Percentiles rank a stretch among this genome's conserved stretches.
Evolutionary conservation across 2,113 vertebrate genomes (phyloP).

Genomic region (Percina caprodes): DNA sequence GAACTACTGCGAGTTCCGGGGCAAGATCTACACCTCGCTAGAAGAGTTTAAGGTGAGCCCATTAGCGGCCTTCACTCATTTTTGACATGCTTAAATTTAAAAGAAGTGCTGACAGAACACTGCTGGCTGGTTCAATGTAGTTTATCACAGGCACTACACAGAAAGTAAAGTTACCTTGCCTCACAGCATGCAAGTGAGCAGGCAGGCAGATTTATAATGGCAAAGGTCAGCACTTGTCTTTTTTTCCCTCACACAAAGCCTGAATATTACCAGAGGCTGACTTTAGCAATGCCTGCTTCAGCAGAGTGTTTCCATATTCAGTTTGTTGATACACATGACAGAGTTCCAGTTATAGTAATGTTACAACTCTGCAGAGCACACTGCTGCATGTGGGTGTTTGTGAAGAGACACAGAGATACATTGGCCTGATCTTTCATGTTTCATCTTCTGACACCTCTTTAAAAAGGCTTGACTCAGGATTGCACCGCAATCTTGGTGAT

Average conservation of each 20-base stretch:
- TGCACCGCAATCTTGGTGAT: conserved; percentile 21
- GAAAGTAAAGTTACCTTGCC: conserved; percentile 50
- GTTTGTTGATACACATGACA: conserved; percentile 46
- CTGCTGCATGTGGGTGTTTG: conserved; percentile 48
- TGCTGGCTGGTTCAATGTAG: conserved; percentile 47
- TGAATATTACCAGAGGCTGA: conserved; percentile 57
- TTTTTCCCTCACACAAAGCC: conserved; percentile 58
- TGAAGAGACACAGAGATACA: conserved; percentile 26
- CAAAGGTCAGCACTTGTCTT: conserved; percentile 79
- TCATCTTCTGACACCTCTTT: conserved; percentile 50
- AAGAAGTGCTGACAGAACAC: conserved; percentile 70
- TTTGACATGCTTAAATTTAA: conserved; percentile 54
- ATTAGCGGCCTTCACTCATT: conserved; percentile 58
- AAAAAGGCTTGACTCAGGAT: conserved; percentile 37
- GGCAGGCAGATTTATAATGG: conserved; percentile 77
- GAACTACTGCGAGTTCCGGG: conserved; percentile 97
- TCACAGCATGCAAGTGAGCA: conserved; percentile 57
- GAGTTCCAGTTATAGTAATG: conserved; percentile 38
- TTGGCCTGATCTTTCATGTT: conserved; percentile 24
- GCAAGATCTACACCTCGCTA: conserved; percentile 91
- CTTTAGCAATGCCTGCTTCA: conserved; percentile 59
- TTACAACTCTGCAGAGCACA: conserved; percentile 35
- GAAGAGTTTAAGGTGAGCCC: conserved; percentile 97
- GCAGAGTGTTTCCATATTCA: conserved; percentile 53
- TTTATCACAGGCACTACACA: conserved; percentile 59